Percentiles rank a stretch among this genome's conserved stretches.
Evolutionary conservation across 1,140 invertebrate genomes (phyloP).

Genomic region (Pogonomyrmex californicus): DNA sequence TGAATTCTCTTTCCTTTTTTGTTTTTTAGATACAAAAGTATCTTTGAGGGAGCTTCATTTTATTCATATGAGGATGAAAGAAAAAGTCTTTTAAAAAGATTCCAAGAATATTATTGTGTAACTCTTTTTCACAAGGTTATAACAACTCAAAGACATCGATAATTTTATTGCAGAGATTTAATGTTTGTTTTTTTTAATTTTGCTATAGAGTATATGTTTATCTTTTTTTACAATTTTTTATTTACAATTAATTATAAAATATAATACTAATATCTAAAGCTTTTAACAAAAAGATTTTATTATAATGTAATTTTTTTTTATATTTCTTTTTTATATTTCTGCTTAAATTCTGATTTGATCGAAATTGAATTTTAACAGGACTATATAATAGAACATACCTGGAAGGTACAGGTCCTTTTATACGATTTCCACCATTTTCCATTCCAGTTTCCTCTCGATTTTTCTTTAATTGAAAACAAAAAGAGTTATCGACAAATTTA

Average conservation of each 20-base stretch:
- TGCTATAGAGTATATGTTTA: neutral
- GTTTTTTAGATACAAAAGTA: no score
- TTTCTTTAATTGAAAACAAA: constrained; percentile 74
- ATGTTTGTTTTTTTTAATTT: no score
- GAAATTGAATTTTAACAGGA: neutral
- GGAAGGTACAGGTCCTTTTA: constrained; percentile 77
- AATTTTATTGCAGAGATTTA: no score
- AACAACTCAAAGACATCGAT: no score
- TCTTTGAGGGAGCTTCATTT: no score
- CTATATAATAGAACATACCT: constrained; percentile 71
- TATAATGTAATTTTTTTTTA: neutral
- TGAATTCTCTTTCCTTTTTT: no score
- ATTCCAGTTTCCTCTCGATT: constrained; percentile 71
- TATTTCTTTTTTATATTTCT: neutral
- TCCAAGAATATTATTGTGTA: no score
- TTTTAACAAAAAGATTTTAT: constrained; percentile 27
- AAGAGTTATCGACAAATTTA: constrained; percentile 27
- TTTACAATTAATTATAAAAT: neutral
- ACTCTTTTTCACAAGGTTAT: no score
- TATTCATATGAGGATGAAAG: no score
- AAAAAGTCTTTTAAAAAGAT: no score
- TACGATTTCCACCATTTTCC: constrained; percentile 74
- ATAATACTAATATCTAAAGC: neutral
- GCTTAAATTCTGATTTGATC: neutral
- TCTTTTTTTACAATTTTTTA: neutral